phyloP scores from a whole-genome alignment of 2,113 vertebrate species.

The Petromus typicus region DNA sequence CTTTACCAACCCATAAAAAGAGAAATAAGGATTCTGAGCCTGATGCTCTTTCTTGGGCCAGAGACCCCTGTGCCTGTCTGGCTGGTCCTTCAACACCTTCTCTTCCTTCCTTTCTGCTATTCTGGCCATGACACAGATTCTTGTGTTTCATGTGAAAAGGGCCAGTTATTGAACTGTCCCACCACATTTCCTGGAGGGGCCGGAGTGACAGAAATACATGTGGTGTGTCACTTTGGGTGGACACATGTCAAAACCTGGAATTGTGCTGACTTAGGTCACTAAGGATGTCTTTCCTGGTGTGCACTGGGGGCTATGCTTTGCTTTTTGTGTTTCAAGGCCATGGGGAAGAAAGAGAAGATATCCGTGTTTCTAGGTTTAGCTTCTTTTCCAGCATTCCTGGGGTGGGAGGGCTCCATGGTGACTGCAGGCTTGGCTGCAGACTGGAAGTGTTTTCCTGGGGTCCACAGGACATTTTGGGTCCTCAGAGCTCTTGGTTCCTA shows the following conservation, averaged over 20 bases:
- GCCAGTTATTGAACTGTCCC: constrained; percentile 38
- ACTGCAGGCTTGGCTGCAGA: fast-evolving
- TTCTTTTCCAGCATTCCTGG: fast-evolving
- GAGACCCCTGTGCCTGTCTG: constrained; percentile 9
- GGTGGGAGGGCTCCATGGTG: fast-evolving
- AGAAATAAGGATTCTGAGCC: background rate
- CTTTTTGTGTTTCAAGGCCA: background rate
- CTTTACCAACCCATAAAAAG: background rate
- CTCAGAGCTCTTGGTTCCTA: background rate
- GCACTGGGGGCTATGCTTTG: background rate
- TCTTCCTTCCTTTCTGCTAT: background rate
- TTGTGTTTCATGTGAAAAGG: constrained; percentile 61
- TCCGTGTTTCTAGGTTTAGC: background rate
- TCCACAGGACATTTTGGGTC: fast-evolving
- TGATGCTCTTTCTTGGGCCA: constrained; percentile 50
- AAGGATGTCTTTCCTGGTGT: fast-evolving
- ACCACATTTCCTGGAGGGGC: constrained; percentile 74
- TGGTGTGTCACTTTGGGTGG: constrained; percentile 73
- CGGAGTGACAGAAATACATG: constrained; percentile 76
- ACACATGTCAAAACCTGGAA: constrained; percentile 71
- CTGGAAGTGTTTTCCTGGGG: background rate
- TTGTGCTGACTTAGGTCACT: background rate
- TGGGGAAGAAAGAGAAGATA: fast-evolving
- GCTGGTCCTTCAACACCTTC: background rate
- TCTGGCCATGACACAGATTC: constrained; percentile 19